These are phyloP conservation scores for Melitaea athalia DNA, from an alignment of 2,888 invertebrate genomes.

Conservation along the genomic window DNA sequence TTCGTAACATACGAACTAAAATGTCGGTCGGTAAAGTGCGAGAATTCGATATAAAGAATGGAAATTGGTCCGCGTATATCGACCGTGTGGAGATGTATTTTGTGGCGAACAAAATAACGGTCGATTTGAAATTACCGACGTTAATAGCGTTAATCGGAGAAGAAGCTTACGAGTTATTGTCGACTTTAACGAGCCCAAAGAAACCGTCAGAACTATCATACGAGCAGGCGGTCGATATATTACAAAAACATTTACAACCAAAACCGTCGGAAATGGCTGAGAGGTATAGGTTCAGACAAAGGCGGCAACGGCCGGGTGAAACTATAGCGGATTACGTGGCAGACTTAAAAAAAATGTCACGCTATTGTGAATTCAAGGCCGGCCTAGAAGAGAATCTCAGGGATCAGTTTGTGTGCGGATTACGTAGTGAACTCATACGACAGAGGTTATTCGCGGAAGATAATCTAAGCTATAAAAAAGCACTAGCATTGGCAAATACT, in stretches of 20 bases:
- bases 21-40: no score
- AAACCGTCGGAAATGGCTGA: constrained; percentile 26
- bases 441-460: constrained; percentile 38
- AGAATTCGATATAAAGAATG: no score
- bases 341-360: constrained; percentile 21
- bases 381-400: neutral
- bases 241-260: constrained; percentile 21
- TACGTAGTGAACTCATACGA: constrained; percentile 28
- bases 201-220: no score
- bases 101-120: no score
- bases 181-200: no score
- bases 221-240: no score
- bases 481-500: constrained; percentile 26
- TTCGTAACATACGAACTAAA: no score
- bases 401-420: constrained; percentile 21
- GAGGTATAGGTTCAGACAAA: constrained; percentile 25
- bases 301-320: constrained; percentile 13
- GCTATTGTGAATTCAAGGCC: constrained; percentile 13
- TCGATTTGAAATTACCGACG: no score
- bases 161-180: no score
- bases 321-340: constrained; percentile 21
- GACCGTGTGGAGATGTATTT: no score
- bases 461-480: constrained; percentile 17
- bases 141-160: no score
- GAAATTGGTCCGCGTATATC: no score